Conservation (phyloP, 2,797 vertebrate genomes). For the Enteromius fasciolatus region DNA sequence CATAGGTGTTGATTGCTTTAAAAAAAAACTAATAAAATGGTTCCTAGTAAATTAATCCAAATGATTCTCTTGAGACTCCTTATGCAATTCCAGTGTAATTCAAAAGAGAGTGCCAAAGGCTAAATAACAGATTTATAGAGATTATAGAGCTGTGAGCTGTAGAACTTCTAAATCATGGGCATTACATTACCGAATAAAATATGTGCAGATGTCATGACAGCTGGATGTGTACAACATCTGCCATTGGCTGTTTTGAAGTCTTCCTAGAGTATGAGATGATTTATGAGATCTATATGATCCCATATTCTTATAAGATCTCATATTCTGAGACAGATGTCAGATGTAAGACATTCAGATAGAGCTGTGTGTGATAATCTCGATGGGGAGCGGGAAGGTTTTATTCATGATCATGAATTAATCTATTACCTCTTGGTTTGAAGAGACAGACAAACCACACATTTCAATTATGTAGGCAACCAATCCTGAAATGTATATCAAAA, state of each 20-base stretch:
- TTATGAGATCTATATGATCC: neutral
- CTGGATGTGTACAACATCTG: neutral
- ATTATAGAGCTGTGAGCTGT: constrained; percentile 4
- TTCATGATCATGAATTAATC: neutral
- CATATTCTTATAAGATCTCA: neutral
- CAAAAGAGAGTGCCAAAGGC: constrained; percentile 9
- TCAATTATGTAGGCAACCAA: neutral
- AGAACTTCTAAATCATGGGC: constrained; percentile 8
- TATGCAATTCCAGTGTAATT: neutral
- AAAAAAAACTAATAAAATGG: neutral
- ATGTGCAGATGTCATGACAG: neutral
- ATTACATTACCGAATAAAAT: neutral
- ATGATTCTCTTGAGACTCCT: neutral
- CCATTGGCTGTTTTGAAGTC: neutral
- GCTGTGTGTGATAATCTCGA: neutral
- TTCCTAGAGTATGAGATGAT: neutral
- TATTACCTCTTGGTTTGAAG: neutral
- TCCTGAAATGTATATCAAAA: neutral
- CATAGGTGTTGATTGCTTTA: constrained; percentile 31
- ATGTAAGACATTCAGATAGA: neutral
- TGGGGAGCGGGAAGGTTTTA: neutral
- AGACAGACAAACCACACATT: neutral
- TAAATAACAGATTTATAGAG: neutral
- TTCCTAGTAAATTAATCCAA: constrained; percentile 23
- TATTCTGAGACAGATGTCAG: neutral